Conservation (phyloP, 1,140 invertebrate genomes). For the Lutraria rhynchaena region DNA sequence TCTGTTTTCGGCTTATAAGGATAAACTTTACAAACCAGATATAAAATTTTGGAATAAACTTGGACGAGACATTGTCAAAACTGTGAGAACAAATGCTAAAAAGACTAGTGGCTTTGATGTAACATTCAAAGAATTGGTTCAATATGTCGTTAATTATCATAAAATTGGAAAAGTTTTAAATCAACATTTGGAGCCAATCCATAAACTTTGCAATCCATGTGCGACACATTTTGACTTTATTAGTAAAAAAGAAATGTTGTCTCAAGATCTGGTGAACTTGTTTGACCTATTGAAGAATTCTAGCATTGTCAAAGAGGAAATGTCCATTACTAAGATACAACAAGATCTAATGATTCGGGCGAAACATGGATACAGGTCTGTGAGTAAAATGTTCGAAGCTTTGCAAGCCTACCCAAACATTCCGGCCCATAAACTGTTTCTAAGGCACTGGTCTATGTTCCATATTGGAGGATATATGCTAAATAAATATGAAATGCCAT, state of each 20-base stretch:
- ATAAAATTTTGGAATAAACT: conserved; percentile 1
- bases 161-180: background rate
- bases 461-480: background rate
- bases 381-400: background rate
- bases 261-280: background rate
- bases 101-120: background rate
- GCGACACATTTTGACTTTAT: background rate
- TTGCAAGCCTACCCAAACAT: background rate
- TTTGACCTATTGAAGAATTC: background rate
- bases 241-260: background rate
- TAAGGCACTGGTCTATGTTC: background rate
- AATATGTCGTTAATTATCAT: background rate
- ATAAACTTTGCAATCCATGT: conserved; percentile 6
- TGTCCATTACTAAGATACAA: background rate
- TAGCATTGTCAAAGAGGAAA: background rate
- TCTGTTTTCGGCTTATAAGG: background rate
- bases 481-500: background rate
- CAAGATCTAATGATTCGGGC: background rate
- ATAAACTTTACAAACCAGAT: background rate
- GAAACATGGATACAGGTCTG: background rate
- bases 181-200: background rate
- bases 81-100: background rate
- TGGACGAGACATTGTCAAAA: background rate
- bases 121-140: background rate
- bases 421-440: background rate